These are phyloP conservation scores for Tryphoninae sp. DNA, from an alignment of 2,888 invertebrate species.

Conservation along the genomic window DNA sequence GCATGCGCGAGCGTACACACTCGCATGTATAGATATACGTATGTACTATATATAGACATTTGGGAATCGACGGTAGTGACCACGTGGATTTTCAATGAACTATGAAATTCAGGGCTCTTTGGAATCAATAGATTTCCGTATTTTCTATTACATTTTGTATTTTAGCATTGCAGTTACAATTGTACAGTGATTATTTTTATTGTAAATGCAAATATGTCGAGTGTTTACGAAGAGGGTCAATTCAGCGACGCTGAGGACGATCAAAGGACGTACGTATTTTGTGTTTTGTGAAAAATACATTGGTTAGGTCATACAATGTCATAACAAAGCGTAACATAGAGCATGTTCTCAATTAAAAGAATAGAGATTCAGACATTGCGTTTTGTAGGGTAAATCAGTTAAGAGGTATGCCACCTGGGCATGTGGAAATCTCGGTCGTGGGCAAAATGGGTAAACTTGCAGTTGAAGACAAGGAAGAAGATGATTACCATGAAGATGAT, in stretches of 20 bases:
- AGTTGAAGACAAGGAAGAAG: constrained; percentile 42
- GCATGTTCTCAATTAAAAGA: not conserved
- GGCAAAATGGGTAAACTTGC: not conserved
- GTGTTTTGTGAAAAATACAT: constrained; percentile 39
- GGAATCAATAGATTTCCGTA: constrained; percentile 49
- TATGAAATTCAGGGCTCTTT: not conserved
- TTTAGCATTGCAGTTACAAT: constrained; percentile 1
- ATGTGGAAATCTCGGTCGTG: not conserved
- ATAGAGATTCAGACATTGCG: not conserved
- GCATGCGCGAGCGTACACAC: not conserved
- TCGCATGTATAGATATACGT: not conserved
- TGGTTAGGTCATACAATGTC: constrained; percentile 47
- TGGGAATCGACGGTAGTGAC: constrained; percentile 1
- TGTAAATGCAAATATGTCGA: constrained; percentile 62
- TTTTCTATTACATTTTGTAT: constrained; percentile 6
- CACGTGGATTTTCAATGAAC: constrained; percentile 41
- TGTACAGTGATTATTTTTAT: not conserved
- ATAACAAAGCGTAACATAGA: constrained; percentile 19
- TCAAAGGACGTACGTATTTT: constrained; percentile 66
- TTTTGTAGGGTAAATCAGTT: constrained; percentile 22
- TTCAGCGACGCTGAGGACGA: constrained; percentile 82
- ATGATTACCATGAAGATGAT: constrained; percentile 64
- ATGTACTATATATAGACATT: not conserved
- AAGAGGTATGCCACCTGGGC: constrained; percentile 42
- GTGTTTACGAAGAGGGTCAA: constrained; percentile 78